Percentiles rank a stretch among this genome's conserved stretches.
These are phyloP conservation scores for Rhinolophus ferrumequinum DNA, from an alignment of 2,113 vertebrate species.

Conservation along the genomic window DNA sequence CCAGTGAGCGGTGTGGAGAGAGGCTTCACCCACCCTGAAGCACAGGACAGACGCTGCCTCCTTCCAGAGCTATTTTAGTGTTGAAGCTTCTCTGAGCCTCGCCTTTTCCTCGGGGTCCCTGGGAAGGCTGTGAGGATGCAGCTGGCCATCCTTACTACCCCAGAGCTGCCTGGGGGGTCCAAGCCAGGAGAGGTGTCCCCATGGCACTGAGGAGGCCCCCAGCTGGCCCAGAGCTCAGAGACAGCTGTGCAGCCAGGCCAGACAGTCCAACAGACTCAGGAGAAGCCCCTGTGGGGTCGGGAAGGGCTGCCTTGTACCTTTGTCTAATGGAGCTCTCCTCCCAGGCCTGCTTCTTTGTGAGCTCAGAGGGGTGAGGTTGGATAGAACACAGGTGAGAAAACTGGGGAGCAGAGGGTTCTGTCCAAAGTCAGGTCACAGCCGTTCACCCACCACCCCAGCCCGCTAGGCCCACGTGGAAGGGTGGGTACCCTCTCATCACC, in stretches of 20 bases:
- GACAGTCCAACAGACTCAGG: accelerated
- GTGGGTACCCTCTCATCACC: accelerated
- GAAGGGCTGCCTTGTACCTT: not conserved
- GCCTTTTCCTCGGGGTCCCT: not conserved
- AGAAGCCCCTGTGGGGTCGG: no score
- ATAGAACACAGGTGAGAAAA: not conserved
- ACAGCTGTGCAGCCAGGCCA: not conserved
- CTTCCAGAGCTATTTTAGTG: not conserved
- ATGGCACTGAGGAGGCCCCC: accelerated
- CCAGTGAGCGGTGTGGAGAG: not conserved
- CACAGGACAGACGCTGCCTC: not conserved
- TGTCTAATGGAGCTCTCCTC: not conserved
- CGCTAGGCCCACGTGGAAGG: accelerated
- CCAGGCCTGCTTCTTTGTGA: not conserved
- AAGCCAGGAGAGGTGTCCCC: not conserved
- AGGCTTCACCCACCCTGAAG: not conserved
- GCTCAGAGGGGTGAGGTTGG: not conserved
- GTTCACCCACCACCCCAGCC: accelerated
- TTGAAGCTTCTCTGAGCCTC: not conserved
- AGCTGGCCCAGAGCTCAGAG: accelerated
- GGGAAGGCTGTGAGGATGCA: not conserved
- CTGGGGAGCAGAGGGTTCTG: accelerated
- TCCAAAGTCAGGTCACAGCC: not conserved
- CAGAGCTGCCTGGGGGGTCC: accelerated
- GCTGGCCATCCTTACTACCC: accelerated